Conservation (phyloP, 2,888 invertebrate genomes). For the Gandaritis pyraliata region DNA sequence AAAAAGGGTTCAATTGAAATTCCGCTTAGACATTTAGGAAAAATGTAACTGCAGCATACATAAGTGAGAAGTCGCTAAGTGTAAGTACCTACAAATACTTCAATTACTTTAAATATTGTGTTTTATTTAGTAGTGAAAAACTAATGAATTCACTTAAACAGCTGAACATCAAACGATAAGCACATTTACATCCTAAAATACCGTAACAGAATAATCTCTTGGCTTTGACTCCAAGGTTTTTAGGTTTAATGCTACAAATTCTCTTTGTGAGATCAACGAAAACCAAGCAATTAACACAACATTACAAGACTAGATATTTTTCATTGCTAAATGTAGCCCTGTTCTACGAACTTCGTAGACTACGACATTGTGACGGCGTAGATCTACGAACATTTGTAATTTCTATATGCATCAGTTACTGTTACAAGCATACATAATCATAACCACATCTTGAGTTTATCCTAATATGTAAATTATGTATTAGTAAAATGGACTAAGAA, state of each 20-base stretch:
- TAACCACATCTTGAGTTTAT: too few relatives aligned
- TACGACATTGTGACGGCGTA: neutral
- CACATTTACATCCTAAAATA: conserved; percentile 5
- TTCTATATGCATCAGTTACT: too few relatives aligned
- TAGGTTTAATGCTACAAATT: neutral
- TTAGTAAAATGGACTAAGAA: too few relatives aligned
- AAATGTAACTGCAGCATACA: neutral
- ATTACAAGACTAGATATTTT: neutral
- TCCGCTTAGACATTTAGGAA: conserved; percentile 29
- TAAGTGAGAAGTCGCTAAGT: neutral
- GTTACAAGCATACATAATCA: too few relatives aligned
- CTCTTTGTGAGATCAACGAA: conserved; percentile 1
- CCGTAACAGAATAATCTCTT: conserved; percentile 6
- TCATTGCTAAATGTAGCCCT: neutral
- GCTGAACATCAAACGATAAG: conserved; percentile 12
- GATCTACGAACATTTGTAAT: neutral
- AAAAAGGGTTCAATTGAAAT: conserved; percentile 28
- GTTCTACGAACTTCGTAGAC: neutral
- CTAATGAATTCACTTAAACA: conserved; percentile 5
- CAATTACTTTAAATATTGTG: neutral
- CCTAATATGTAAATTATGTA: too few relatives aligned
- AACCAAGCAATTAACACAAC: neutral
- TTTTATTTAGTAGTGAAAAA: neutral
- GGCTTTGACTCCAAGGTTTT: neutral
- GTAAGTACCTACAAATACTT: neutral